Conservation (phyloP, 2,888 invertebrate species). For the Alsophila aescularia region DNA sequence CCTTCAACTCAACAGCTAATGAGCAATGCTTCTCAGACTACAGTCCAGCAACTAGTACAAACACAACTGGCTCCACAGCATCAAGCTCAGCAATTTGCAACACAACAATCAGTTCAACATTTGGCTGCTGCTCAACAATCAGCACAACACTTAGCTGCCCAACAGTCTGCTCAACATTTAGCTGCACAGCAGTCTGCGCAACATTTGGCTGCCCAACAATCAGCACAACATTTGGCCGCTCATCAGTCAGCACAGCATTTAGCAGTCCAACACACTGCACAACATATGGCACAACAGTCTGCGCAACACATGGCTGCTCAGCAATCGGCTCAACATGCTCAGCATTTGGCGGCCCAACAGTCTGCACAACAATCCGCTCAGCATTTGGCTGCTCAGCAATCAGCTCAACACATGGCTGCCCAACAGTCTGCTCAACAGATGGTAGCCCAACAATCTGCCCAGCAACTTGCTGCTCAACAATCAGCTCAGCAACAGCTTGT, state of each 20-base stretch:
- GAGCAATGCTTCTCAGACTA: constrained; percentile 68
- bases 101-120: constrained; percentile 72
- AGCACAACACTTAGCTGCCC: constrained; percentile 42
- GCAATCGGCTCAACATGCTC: constrained; percentile 63
- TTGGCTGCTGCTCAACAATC: constrained; percentile 38
- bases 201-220: constrained; percentile 60
- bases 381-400: constrained; percentile 62
- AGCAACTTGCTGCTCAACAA: constrained; percentile 71
- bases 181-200: constrained; percentile 56
- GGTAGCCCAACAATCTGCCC: constrained; percentile 63
- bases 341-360: constrained; percentile 55
- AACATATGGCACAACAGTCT: constrained; percentile 60
- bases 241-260: constrained; percentile 64
- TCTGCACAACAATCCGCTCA: constrained; percentile 60
- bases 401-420: constrained; percentile 64
- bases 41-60: constrained; percentile 76
- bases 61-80: constrained; percentile 71
- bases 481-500: constrained; percentile 75
- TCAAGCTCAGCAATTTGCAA: constrained; percentile 69
- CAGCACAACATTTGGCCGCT: constrained; percentile 60
- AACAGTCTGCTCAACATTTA: constrained; percentile 65
- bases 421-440: constrained; percentile 70
- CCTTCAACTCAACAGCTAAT: constrained; percentile 73
- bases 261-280: constrained; percentile 60
- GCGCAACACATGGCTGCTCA: constrained; percentile 62